Conservation (phyloP, 2,888 invertebrate genomes). For the Perdita meconis region DNA sequence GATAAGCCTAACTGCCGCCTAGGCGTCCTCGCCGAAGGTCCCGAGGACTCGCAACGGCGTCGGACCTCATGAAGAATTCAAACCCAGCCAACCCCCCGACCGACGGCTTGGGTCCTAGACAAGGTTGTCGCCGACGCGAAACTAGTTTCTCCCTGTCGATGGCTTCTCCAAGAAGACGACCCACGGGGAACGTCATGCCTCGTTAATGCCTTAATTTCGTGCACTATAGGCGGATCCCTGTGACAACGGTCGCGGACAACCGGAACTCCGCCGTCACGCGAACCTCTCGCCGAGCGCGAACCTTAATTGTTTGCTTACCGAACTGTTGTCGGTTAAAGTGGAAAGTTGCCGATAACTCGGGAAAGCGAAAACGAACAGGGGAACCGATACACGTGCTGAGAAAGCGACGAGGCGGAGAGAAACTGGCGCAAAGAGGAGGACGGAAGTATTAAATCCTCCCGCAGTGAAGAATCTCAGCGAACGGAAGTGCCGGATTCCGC, state of each 20-base stretch:
- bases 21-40: slow-evolving; percentile 47
- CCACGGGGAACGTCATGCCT: slow-evolving; percentile 54
- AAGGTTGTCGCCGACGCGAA: slow-evolving; percentile 46
- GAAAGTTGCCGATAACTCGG: slow-evolving; percentile 80
- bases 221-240: slow-evolving; percentile 40
- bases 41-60: slow-evolving; percentile 47
- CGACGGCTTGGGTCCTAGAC: slow-evolving; percentile 36
- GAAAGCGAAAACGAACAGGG: slow-evolving; percentile 37
- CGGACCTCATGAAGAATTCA: slow-evolving; percentile 71
- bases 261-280: slow-evolving; percentile 60
- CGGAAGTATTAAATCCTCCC: slow-evolving; percentile 41
- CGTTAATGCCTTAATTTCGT: slow-evolving; percentile 71
- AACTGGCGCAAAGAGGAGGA: background rate
- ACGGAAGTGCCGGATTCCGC: slow-evolving; percentile 33
- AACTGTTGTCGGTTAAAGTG: slow-evolving; percentile 81
- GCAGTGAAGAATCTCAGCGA: slow-evolving; percentile 32
- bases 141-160: slow-evolving; percentile 57
- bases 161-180: slow-evolving; percentile 46
- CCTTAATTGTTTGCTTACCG: slow-evolving; percentile 80
- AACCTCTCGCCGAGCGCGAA: slow-evolving; percentile 72
- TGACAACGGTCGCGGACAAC: slow-evolving; percentile 54
- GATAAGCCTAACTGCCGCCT: slow-evolving; percentile 72
- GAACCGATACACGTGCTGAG: background rate
- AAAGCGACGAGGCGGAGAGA: background rate
- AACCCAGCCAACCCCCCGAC: slow-evolving; percentile 21